Percentiles rank a stretch among this genome's conserved stretches.
phyloP scores from a whole-genome alignment of 2,888 invertebrate species.

The Pegoplata infirma region DNA sequence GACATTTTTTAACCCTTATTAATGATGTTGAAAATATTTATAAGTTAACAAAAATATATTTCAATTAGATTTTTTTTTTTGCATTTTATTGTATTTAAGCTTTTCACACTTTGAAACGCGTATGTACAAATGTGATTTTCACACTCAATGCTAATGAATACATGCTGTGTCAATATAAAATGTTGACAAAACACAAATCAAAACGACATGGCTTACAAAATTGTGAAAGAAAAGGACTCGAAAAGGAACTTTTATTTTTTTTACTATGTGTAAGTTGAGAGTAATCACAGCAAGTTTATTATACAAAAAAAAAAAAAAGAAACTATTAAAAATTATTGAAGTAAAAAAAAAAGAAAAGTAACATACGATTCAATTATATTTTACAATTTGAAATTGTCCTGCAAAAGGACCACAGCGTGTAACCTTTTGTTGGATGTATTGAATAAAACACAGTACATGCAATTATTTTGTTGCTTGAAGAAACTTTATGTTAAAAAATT shows the following conservation, averaged over 20 bases:
- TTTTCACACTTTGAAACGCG: constrained; percentile 54
- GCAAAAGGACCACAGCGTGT: constrained; percentile 56
- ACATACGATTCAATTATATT: constrained; percentile 61
- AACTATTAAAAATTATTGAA: constrained; percentile 58
- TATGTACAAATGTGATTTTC: constrained; percentile 44
- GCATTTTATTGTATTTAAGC: constrained; percentile 32
- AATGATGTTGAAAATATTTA: constrained; percentile 2
- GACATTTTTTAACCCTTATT: constrained; percentile 62
- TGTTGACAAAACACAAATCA: constrained; percentile 75
- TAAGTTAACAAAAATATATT: constrained; percentile 1
- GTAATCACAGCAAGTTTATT: constrained; percentile 49
- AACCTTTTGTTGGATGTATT: constrained; percentile 1
- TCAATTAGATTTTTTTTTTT: constrained; percentile 15
- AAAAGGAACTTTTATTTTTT: too few relatives aligned
- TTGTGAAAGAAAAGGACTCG: constrained; percentile 29
- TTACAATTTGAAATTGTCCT: constrained; percentile 56
- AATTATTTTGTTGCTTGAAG: constrained; percentile 42
- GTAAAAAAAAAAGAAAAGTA: constrained; percentile 53
- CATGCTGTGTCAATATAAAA: constrained; percentile 69
- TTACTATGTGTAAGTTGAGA: constrained; percentile 4
- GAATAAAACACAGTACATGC: constrained; percentile 26
- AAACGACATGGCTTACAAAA: constrained; percentile 54
- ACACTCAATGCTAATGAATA: constrained; percentile 60
- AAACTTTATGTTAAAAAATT: constrained; percentile 23
- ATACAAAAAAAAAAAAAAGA: constrained; percentile 25